These are phyloP conservation scores for Theodoxus fluviatilis DNA, from an alignment of 2,888 invertebrate species.

Conservation along the genomic window DNA sequence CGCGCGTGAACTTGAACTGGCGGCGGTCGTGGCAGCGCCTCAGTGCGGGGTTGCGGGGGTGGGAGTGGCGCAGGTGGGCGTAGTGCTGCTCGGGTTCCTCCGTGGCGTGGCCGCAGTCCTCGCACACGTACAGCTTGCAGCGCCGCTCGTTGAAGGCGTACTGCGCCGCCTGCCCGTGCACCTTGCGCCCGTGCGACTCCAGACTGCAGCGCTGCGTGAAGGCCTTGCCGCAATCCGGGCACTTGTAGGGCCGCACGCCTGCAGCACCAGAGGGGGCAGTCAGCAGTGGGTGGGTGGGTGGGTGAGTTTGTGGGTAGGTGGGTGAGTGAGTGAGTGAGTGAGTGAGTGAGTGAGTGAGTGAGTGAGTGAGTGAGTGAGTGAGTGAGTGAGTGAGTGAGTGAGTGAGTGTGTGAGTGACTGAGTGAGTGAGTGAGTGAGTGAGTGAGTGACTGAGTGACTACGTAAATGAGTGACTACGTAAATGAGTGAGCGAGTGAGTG, in stretches of 20 bases:
- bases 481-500: too few relatives aligned
- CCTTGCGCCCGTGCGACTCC: slow-evolving; percentile 97
- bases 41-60: slow-evolving; percentile 80
- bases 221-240: slow-evolving; percentile 96
- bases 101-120: slow-evolving; percentile 98
- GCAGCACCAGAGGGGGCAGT: too few relatives aligned
- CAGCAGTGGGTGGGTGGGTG: too few relatives aligned
- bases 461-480: too few relatives aligned
- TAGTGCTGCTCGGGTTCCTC: slow-evolving; percentile 95
- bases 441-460: too few relatives aligned
- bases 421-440: too few relatives aligned
- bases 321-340: too few relatives aligned
- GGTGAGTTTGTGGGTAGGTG: too few relatives aligned
- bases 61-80: slow-evolving; percentile 81
- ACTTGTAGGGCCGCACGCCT: slow-evolving; percentile 97
- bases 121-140: slow-evolving; percentile 98
- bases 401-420: too few relatives aligned
- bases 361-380: too few relatives aligned
- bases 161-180: slow-evolving; percentile 94
- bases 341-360: too few relatives aligned
- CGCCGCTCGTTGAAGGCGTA: slow-evolving; percentile 98
- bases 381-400: too few relatives aligned
- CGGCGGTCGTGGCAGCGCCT: slow-evolving; percentile 93
- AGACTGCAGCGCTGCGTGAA: slow-evolving; percentile 98
- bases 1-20: slow-evolving; percentile 73